A percentile compares a stretch with the other conserved stretches of the same genome.
These are phyloP conservation scores for Aporophyla lueneburgensis DNA, from an alignment of 2,888 invertebrate species.

Conservation along the genomic window DNA sequence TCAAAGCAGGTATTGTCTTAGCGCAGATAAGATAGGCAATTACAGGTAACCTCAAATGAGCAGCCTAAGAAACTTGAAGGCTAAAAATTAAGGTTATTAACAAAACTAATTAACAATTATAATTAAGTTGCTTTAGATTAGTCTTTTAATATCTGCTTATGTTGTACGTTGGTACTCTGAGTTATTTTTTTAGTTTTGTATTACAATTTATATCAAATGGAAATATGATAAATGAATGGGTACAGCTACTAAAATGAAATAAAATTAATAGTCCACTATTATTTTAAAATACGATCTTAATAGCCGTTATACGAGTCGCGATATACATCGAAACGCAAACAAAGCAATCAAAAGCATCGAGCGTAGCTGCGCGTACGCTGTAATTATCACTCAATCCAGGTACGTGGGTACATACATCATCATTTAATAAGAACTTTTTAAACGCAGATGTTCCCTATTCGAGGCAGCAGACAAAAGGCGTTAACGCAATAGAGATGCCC, in stretches of 20 bases:
- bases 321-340: slow-evolving; percentile 75
- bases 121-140: slow-evolving; percentile 39
- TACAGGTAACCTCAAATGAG: slow-evolving; percentile 43
- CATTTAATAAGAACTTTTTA: slow-evolving; percentile 77
- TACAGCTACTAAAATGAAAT: slow-evolving; percentile 41
- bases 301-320: slow-evolving; percentile 63
- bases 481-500: slow-evolving; percentile 83
- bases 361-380: slow-evolving; percentile 66
- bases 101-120: slow-evolving; percentile 42
- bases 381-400: slow-evolving; percentile 79
- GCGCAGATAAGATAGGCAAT: slow-evolving; percentile 24
- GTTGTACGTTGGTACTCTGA: background rate
- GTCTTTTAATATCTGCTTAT: slow-evolving; percentile 17
- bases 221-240: slow-evolving; percentile 18
- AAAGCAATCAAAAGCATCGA: slow-evolving; percentile 75
- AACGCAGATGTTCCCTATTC: slow-evolving; percentile 81
- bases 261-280: slow-evolving; percentile 64
- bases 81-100: slow-evolving; percentile 42
- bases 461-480: slow-evolving; percentile 81
- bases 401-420: slow-evolving; percentile 52
- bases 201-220: background rate
- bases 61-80: slow-evolving; percentile 41
- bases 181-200: background rate
- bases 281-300: slow-evolving; percentile 66
- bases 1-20: slow-evolving; percentile 22